Percentiles rank a stretch among this genome's conserved stretches.
phyloP scores from a whole-genome alignment of 2,113 vertebrate species.

The Muntiacus muntjak region DNA sequence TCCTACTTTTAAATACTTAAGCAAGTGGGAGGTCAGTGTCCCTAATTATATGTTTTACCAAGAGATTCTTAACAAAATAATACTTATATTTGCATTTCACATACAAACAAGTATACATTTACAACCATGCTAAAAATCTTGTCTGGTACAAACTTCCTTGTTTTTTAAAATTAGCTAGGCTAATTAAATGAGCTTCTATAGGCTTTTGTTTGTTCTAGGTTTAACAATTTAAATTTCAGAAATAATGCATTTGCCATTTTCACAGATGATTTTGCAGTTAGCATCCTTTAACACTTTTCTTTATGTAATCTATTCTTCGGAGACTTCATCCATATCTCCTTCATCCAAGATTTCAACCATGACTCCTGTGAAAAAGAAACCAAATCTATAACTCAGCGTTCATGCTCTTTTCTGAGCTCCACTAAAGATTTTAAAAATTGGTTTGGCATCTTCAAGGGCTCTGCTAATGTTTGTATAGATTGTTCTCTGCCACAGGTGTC shows the following conservation, averaged over 20 bases:
- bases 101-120: neutral
- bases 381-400: neutral
- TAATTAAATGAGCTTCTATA: neutral
- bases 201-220: neutral
- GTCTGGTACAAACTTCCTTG: neutral
- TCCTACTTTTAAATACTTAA: neutral
- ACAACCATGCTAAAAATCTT: neutral
- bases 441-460: neutral
- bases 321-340: neutral
- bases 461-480: neutral
- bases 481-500: neutral
- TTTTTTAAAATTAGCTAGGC: neutral
- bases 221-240: conserved; percentile 19
- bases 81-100: neutral
- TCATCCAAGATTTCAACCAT: neutral
- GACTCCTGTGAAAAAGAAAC: neutral
- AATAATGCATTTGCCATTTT: neutral
- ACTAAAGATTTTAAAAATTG: neutral
- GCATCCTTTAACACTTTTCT: neutral
- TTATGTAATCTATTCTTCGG: neutral
- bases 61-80: neutral
- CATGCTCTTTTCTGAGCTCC: neutral
- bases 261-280: neutral
- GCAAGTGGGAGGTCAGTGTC: neutral
- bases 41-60: neutral